These are phyloP conservation scores for Rhagoletis pomonella DNA, from an alignment of 1,140 invertebrate genomes.

Conservation along the genomic window DNA sequence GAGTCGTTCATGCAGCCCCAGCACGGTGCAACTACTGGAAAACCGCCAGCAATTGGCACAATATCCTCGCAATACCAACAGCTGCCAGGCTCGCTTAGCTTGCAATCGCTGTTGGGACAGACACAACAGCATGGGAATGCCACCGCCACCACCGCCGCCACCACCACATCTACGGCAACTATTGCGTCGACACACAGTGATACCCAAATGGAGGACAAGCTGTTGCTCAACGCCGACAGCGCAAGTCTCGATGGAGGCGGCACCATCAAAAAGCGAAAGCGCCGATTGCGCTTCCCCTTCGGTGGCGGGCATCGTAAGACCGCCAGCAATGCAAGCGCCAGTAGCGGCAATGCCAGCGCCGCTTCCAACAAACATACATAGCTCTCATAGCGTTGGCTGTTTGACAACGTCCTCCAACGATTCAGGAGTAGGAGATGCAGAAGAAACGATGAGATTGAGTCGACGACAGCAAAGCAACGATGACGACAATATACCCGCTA, in stretches of 20 bases:
- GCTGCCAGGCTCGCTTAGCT: neutral
- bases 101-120: constrained; percentile 47
- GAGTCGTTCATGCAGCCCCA: constrained; percentile 38
- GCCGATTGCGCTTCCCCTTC: constrained; percentile 72
- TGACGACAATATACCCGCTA: neutral
- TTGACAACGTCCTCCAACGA: neutral
- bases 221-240: constrained; percentile 60
- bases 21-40: constrained; percentile 42
- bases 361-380: constrained; percentile 55
- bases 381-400: constrained; percentile 54
- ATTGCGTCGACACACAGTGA: constrained; percentile 59
- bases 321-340: constrained; percentile 59
- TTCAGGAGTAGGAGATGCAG: too few species aligned
- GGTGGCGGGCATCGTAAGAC: constrained; percentile 56
- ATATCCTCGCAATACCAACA: constrained; percentile 33
- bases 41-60: constrained; percentile 28
- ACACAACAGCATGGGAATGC: constrained; percentile 1
- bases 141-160: constrained; percentile 51
- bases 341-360: constrained; percentile 59
- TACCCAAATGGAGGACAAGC: constrained; percentile 62
- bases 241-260: constrained; percentile 70
- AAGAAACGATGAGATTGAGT: neutral
- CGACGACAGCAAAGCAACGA: neutral
- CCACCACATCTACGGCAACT: constrained; percentile 57
- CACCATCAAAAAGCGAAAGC: constrained; percentile 69